Base-by-base conservation (phyloP, 1,140 invertebrate genomes). In the Metaphire vulgaris region DNA sequence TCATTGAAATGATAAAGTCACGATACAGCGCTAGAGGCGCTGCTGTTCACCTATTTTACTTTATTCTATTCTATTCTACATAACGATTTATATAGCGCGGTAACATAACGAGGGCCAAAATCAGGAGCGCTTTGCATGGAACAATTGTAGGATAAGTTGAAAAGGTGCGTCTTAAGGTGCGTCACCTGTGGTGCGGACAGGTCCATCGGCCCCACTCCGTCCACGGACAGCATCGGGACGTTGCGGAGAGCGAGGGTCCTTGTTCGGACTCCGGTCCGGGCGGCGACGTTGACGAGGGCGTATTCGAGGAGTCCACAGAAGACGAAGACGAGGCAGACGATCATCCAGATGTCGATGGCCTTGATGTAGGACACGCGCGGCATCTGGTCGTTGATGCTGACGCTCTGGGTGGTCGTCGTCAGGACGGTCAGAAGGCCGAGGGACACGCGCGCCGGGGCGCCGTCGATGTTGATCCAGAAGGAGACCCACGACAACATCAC, bases 341-440 rank as follows among this genome's bases (percentile, higher is more conserved):
- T 94, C 93, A 95, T 95, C 92, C 93, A 95, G 0, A 95, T 91
- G 85, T 95, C 93, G 76, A 95, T 94, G 0, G 93, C 93, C 86
- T 95, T 95, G 0, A 95, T 92, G 84, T 76, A 76, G 32, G 67
- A 70, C n/a, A 76, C 69, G 32, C 64, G 33, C 21, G 74, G 74
- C 34, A 76, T 29, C 34, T 29, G 32, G 30, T 30, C 67, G 33
- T 70, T 56, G 16, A 74, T 74, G 74, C 74, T 69, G 74, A 31
- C 26, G 72, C 76, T 78, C 78, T 78, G 79, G 2, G 80, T 80
- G 14, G 79, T 80, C 14, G 84, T 80, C 14, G 84, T 85, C 1
- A 85, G 78, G 32, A 85, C 80, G n/a, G 76, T 77, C n/a, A 72
- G 56, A 28, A 76, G 29, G 29, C 77, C 77, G n/a, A 78, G 56